phyloP scores from a whole-genome alignment of 2,888 invertebrate species.

The Agrotis puta region DNA sequence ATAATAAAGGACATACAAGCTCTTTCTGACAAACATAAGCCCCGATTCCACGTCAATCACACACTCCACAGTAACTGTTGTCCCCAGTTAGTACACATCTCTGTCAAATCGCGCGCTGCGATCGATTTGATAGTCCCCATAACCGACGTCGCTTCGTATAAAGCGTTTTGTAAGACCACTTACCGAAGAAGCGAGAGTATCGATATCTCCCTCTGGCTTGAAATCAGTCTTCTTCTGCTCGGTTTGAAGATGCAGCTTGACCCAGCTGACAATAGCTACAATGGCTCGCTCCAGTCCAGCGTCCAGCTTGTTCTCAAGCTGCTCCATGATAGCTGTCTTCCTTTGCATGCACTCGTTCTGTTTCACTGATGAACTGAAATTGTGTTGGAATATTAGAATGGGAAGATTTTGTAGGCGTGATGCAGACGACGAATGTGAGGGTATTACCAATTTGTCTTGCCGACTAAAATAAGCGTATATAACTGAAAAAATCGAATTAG shows the following conservation, averaged over 20 bases:
- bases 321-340: constrained; percentile 96
- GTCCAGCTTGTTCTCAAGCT: constrained; percentile 97
- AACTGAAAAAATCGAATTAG: too few relatives aligned
- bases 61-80: too few relatives aligned
- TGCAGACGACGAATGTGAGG: constrained; percentile 21
- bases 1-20: too few relatives aligned
- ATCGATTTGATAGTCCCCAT: too few relatives aligned
- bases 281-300: constrained; percentile 96
- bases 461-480: too few relatives aligned
- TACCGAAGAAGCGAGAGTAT: constrained; percentile 96
- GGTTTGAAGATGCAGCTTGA: constrained; percentile 96
- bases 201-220: constrained; percentile 96
- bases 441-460: constrained; percentile 17
- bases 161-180: constrained; percentile 70
- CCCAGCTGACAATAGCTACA: constrained; percentile 97
- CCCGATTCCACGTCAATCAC: too few relatives aligned
- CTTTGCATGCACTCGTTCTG: constrained; percentile 97
- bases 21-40: too few relatives aligned
- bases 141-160: too few relatives aligned
- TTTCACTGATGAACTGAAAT: constrained; percentile 94
- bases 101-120: too few relatives aligned
- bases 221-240: constrained; percentile 99
- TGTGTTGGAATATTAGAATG: constrained; percentile 7
- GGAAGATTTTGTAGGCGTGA: neutral
- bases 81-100: too few relatives aligned